Percentiles rank a stretch among this genome's conserved stretches.
Conservation (phyloP, 2,888 invertebrate species). For the Sericinus montela region DNA sequence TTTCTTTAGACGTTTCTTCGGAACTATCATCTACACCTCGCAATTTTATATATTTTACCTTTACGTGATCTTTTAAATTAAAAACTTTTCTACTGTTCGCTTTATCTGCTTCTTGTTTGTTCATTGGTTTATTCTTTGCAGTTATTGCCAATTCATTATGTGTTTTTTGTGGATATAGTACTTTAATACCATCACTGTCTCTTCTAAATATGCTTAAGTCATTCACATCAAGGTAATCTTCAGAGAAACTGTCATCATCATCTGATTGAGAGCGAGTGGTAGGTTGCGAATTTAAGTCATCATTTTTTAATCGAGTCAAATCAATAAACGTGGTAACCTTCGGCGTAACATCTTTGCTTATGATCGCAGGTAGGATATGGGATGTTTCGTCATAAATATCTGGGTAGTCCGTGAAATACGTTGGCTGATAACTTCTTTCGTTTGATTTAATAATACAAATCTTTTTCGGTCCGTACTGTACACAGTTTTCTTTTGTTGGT, state of each 20-base stretch:
- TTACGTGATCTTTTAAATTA: background rate
- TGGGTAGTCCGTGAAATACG: background rate
- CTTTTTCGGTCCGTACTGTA: background rate
- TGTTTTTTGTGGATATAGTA: background rate
- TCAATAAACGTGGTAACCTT: background rate
- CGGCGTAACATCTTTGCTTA: background rate
- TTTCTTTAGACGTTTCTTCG: background rate
- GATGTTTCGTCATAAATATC: background rate
- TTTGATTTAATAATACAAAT: background rate
- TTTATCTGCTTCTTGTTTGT: background rate
- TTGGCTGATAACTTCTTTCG: background rate
- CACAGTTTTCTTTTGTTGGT: background rate
- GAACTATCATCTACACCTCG: background rate
- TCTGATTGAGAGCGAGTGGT: background rate
- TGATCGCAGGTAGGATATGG: background rate
- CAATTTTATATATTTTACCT: background rate
- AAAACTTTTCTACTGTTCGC: background rate
- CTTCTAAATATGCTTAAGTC: conserved; percentile 21
- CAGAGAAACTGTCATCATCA: conserved; percentile 9
- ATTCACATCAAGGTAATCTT: conserved; percentile 27
- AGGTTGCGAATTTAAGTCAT: background rate
- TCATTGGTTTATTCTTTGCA: background rate
- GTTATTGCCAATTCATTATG: background rate
- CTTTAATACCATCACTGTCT: background rate
- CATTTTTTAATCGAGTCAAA: background rate